phyloP scores from a whole-genome alignment of 2,113 vertebrate species.

The Athene cunicularia region DNA sequence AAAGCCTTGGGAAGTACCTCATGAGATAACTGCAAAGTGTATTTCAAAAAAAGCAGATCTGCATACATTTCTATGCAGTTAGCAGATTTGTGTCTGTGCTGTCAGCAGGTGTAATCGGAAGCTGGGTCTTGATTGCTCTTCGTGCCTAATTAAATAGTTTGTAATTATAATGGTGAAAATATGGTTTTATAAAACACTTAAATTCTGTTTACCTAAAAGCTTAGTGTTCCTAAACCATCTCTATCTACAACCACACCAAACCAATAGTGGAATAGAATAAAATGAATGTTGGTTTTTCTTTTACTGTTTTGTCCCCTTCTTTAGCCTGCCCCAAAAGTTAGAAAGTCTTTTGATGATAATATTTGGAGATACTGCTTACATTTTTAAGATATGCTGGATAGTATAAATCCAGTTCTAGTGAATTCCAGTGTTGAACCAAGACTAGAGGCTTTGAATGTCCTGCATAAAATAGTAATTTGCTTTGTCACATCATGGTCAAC shows the following conservation, averaged over 20 bases:
- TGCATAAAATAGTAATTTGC: background rate
- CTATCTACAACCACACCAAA: background rate
- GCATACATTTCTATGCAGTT: background rate
- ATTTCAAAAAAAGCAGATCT: background rate
- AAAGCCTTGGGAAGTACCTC: background rate
- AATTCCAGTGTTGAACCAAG: background rate
- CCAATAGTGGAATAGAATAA: background rate
- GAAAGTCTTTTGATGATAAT: background rate
- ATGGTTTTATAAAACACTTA: conserved; percentile 61
- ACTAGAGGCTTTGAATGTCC: background rate
- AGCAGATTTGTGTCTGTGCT: conserved; percentile 15
- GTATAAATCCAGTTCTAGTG: background rate
- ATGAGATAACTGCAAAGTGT: background rate
- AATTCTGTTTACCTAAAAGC: conserved; percentile 67
- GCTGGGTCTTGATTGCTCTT: conserved; percentile 61
- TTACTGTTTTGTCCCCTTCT: background rate
- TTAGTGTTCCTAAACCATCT: conserved; percentile 32
- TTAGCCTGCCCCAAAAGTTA: background rate
- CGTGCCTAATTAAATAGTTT: conserved; percentile 61
- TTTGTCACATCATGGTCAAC: background rate
- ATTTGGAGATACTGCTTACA: background rate
- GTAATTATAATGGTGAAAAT: conserved; percentile 67
- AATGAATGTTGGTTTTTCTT: background rate
- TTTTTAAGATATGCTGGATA: background rate
- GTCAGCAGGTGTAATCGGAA: conserved; percentile 64